Evolutionary conservation across 2,888 invertebrate species (phyloP).

Genomic region (Smittia sp.): DNA sequence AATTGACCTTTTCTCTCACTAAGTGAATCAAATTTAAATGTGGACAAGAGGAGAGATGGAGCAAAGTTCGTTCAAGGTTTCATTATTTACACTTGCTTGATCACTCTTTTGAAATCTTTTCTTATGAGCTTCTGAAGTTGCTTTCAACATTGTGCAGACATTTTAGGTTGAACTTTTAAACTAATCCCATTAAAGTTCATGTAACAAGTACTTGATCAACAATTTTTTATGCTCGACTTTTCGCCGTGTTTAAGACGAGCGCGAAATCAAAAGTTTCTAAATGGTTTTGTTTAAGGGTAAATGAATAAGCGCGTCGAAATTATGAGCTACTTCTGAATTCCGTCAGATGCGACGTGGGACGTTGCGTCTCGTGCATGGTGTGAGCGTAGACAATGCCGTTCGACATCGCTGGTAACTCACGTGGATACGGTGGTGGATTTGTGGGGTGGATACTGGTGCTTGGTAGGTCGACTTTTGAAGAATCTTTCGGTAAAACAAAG

Average conservation of each 20-base stretch:
- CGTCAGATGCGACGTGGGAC: background rate
- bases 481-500: slow-evolving; percentile 36
- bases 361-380: slow-evolving; percentile 23
- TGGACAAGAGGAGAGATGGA: background rate
- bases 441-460: slow-evolving; percentile 43
- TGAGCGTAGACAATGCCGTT: slow-evolving; percentile 48
- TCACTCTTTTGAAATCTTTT: background rate
- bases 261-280: background rate
- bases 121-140: background rate
- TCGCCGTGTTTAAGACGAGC: background rate
- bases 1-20: background rate
- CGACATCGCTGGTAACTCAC: slow-evolving; percentile 58
- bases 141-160: background rate
- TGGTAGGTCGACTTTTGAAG: slow-evolving; percentile 43
- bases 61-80: background rate
- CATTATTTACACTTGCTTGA: background rate
- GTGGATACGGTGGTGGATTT: slow-evolving; percentile 46
- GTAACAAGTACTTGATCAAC: slow-evolving; percentile 22
- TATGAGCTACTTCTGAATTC: slow-evolving; percentile 9
- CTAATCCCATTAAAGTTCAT: background rate
- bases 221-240: slow-evolving; percentile 4
- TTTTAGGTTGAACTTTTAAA: slow-evolving; percentile 7
- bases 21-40: background rate
- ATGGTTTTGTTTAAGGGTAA: background rate
- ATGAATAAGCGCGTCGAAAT: background rate